These are phyloP conservation scores for Leucoma salicis DNA, from an alignment of 2,888 invertebrate species.

Conservation along the genomic window DNA sequence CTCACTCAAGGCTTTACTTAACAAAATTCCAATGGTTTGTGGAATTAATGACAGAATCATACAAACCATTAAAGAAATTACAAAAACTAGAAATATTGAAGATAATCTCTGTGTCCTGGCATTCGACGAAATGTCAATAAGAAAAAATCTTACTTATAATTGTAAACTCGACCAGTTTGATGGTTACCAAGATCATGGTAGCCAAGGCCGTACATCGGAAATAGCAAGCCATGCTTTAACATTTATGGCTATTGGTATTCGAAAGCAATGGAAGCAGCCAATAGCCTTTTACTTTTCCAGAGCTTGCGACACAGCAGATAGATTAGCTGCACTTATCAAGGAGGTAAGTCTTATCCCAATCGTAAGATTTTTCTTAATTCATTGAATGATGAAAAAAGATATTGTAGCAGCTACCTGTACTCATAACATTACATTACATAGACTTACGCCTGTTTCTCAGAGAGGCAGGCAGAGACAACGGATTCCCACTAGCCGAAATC, in stretches of 20 bases:
- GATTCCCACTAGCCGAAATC: too few relatives aligned
- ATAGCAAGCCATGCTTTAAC: not conserved
- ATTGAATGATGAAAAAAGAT: too few relatives aligned
- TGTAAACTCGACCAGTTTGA: conserved; percentile 1
- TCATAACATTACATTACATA: too few relatives aligned
- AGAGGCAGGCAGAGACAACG: too few relatives aligned
- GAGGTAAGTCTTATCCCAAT: not conserved
- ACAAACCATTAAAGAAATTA: not conserved
- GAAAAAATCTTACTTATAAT: not conserved
- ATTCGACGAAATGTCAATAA: conserved; percentile 2
- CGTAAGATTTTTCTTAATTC: too few relatives aligned
- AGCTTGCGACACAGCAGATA: not conserved
- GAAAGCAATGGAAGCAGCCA: not conserved
- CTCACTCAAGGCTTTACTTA: not conserved
- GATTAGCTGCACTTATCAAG: conserved; percentile 8
- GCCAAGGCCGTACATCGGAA: not conserved
- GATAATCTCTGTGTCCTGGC: not conserved
- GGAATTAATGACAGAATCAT: not conserved
- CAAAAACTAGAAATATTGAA: too few relatives aligned
- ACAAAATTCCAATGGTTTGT: not conserved
- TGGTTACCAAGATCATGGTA: conserved; percentile 2
- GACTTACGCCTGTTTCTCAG: too few relatives aligned
- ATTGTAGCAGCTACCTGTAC: too few relatives aligned
- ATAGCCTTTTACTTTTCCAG: conserved; percentile 1
- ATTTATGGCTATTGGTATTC: not conserved